A percentile compares a stretch with the other conserved stretches of the same genome.
These are phyloP conservation scores for Diplazon laetatorius DNA, from an alignment of 2,888 invertebrate genomes.

Conservation along the genomic window DNA sequence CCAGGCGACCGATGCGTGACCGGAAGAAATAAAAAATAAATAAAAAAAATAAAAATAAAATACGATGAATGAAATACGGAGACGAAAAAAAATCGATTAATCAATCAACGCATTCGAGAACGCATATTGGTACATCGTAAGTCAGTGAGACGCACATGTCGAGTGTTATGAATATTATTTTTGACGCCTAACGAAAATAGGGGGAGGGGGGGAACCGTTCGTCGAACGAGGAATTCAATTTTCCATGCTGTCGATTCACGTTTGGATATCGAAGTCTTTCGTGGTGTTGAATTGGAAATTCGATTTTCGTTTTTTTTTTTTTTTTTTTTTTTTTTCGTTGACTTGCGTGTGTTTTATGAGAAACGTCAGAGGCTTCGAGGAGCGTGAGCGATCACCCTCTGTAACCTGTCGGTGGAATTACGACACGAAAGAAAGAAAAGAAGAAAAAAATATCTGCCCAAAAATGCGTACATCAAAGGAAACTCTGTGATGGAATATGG, in stretches of 20 bases:
- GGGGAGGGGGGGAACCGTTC: background rate
- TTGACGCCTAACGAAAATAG: background rate
- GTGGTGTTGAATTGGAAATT: constrained; percentile 50
- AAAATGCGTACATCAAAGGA: too few species aligned
- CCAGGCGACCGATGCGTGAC: background rate
- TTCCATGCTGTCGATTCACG: constrained; percentile 52
- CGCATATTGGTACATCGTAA: constrained; percentile 31
- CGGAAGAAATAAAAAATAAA: constrained; percentile 1
- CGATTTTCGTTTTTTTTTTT: too few species aligned
- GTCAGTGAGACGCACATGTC: constrained; percentile 29
- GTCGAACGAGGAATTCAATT: constrained; percentile 42
- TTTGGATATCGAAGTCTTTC: constrained; percentile 13
- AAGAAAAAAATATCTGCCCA: too few species aligned
- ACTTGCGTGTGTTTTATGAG: background rate
- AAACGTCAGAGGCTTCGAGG: background rate
- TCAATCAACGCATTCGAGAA: constrained; percentile 37
- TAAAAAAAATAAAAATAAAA: constrained; percentile 4
- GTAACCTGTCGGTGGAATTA: too few species aligned
- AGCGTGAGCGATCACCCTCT: too few species aligned
- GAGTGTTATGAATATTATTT: constrained; percentile 22
- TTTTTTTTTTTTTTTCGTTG: too few species aligned
- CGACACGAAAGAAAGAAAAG: too few species aligned
- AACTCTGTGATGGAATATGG: too few species aligned
- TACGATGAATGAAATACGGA: constrained; percentile 4
- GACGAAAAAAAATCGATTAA: constrained; percentile 49